Conservation (phyloP, 2,797 vertebrate genomes). For the Sparus aurata region DNA sequence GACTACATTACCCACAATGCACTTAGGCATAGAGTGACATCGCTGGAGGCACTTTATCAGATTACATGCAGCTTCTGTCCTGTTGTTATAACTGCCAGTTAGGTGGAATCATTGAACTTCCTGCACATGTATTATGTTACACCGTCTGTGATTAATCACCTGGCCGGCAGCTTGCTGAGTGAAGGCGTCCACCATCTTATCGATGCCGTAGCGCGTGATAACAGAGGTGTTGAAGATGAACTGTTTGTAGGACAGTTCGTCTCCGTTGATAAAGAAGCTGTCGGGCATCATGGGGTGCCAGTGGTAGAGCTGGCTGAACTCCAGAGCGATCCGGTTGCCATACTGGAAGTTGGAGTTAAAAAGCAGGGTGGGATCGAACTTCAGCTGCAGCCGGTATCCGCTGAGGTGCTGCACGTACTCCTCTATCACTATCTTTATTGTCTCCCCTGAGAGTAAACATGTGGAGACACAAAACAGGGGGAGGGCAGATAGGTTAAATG, state of each 20-base stretch:
- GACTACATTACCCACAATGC: no score
- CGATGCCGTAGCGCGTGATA: constrained; percentile 89
- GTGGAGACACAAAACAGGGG: constrained; percentile 3
- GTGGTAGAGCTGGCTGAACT: constrained; percentile 98
- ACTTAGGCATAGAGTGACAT: no score
- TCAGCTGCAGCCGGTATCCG: constrained; percentile 91
- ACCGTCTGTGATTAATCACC: constrained; percentile 80
- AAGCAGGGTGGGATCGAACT: constrained; percentile 93
- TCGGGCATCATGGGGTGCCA: constrained; percentile 98
- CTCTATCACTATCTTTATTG: constrained; percentile 94
- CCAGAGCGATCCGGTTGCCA: constrained; percentile 92
- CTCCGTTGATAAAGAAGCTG: constrained; percentile 87
- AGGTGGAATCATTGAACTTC: background rate
- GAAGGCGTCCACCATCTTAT: constrained; percentile 93
- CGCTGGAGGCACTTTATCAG: no score
- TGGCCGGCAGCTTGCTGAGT: constrained; percentile 91
- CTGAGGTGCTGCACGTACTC: constrained; percentile 99
- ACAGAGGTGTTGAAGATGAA: constrained; percentile 96
- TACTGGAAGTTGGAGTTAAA: constrained; percentile 93
- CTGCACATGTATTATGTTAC: background rate
- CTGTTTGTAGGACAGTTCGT: constrained; percentile 88
- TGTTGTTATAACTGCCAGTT: background rate
- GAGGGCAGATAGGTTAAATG: background rate
- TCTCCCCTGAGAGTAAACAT: constrained; percentile 88
- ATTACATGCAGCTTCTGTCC: no score